Conservation (phyloP, 2,797 vertebrate species). For the Scyliorhinus canicula region DNA sequence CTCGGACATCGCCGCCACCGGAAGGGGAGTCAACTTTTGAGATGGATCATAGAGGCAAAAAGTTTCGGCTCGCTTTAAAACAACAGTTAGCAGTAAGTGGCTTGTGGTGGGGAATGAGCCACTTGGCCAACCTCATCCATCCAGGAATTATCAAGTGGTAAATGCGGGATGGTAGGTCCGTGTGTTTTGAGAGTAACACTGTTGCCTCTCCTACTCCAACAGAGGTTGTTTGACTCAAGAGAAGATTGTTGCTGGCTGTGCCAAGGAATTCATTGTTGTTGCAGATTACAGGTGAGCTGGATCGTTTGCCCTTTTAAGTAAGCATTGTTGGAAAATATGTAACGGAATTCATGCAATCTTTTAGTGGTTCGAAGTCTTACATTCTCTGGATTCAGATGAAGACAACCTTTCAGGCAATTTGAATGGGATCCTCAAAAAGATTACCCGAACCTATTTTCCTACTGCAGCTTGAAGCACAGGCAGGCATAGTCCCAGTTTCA, state of each 20-base stretch:
- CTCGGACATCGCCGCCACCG: no score
- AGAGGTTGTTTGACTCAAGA: slow-evolving; percentile 95
- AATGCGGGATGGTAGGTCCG: neutral
- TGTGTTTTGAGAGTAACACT: neutral
- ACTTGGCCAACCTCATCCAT: neutral
- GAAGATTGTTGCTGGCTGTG: slow-evolving; percentile 91
- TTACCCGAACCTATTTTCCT: neutral
- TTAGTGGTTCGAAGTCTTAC: neutral
- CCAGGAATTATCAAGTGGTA: neutral
- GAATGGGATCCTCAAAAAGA: neutral
- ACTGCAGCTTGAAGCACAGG: neutral
- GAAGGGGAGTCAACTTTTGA: no score
- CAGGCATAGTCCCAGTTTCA: neutral
- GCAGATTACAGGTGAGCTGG: slow-evolving; percentile 90
- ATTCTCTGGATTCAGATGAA: neutral
- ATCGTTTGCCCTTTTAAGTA: neutral
- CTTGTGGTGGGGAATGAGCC: neutral
- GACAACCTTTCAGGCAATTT: neutral
- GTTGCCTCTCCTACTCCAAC: neutral
- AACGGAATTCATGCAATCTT: neutral
- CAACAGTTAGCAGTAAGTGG: neutral
- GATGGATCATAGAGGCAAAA: neutral
- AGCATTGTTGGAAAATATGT: neutral
- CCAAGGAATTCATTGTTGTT: slow-evolving; percentile 84
- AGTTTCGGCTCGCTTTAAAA: no score